phyloP scores from a whole-genome alignment of 2,113 vertebrate genomes.

The Hippocampus mohnikei region DNA sequence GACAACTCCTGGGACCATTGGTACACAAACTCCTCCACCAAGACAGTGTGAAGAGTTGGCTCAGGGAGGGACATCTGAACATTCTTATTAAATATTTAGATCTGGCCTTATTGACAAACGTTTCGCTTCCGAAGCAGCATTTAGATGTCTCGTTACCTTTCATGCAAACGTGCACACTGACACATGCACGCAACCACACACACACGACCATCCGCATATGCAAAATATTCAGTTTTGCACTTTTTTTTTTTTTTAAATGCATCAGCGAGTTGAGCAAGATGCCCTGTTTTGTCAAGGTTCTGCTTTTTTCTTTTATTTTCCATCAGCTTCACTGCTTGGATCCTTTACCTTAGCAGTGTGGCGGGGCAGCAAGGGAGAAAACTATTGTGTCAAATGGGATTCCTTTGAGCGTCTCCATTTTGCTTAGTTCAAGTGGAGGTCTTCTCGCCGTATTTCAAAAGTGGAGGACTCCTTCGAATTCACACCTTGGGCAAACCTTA shows the following conservation, averaged over 20 bases:
- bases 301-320: conserved; percentile 33
- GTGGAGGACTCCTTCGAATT: conserved; percentile 56
- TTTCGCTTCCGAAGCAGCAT: not conserved
- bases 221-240: conserved; percentile 62
- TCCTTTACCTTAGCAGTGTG: conserved; percentile 46
- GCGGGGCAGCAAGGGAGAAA: conserved; percentile 49
- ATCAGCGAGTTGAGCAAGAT: conserved; percentile 7
- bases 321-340: conserved; percentile 52
- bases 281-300: conserved; percentile 42
- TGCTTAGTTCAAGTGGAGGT: conserved; percentile 68
- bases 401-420: conserved; percentile 44
- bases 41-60: no score
- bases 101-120: not conserved
- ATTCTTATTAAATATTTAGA: no score
- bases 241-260: conserved; percentile 37
- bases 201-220: no score
- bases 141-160: not conserved
- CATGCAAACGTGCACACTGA: not conserved
- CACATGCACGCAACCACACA: no score
- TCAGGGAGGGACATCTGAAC: no score
- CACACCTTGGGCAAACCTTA: conserved; percentile 68
- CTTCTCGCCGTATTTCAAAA: conserved; percentile 66
- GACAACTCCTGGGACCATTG: no score
- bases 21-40: no score
- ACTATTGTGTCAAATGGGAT: conserved; percentile 72